Conservation (phyloP, 2,888 invertebrate genomes). For the Volucella inanis region DNA sequence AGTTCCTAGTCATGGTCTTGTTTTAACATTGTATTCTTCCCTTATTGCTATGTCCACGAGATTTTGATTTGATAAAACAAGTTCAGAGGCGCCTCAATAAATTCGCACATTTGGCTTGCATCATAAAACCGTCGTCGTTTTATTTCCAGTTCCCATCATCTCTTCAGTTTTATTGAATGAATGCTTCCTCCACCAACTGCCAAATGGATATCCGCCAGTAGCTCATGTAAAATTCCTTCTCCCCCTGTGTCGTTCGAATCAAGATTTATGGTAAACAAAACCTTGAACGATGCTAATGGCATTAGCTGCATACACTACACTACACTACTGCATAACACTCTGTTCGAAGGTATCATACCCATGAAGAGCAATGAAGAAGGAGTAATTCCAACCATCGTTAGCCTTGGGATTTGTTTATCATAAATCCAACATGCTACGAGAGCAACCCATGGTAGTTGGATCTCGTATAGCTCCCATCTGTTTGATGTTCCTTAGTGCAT, state of each 20-base stretch:
- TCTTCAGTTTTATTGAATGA: neutral
- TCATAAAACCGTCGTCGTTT: slow-evolving; percentile 54
- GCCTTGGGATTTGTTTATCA: slow-evolving; percentile 63
- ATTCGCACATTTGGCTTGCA: slow-evolving; percentile 66
- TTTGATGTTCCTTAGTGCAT: slow-evolving; percentile 30
- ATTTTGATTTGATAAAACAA: neutral
- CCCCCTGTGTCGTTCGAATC: slow-evolving; percentile 23
- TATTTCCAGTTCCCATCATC: slow-evolving; percentile 21
- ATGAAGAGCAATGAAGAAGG: neutral
- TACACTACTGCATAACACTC: neutral
- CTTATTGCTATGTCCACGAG: neutral
- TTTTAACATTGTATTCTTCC: slow-evolving; percentile 1
- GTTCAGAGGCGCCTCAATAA: slow-evolving; percentile 59
- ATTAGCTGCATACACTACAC: neutral
- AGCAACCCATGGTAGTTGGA: slow-evolving; percentile 8
- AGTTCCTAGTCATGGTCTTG: neutral
- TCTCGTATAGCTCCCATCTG: slow-evolving; percentile 31
- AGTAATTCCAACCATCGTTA: slow-evolving; percentile 30
- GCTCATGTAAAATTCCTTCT: slow-evolving; percentile 12
- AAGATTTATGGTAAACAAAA: slow-evolving; percentile 67
- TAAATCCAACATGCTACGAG: slow-evolving; percentile 52
- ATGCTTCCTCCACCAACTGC: neutral
- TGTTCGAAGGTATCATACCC: slow-evolving; percentile 12
- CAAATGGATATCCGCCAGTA: slow-evolving; percentile 1
- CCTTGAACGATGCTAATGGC: slow-evolving; percentile 58